Percentiles rank a stretch among this genome's conserved stretches.
Conservation (phyloP, 37 sponge, comb jelly and placozoan species). For the Agelas oroides region DNA sequence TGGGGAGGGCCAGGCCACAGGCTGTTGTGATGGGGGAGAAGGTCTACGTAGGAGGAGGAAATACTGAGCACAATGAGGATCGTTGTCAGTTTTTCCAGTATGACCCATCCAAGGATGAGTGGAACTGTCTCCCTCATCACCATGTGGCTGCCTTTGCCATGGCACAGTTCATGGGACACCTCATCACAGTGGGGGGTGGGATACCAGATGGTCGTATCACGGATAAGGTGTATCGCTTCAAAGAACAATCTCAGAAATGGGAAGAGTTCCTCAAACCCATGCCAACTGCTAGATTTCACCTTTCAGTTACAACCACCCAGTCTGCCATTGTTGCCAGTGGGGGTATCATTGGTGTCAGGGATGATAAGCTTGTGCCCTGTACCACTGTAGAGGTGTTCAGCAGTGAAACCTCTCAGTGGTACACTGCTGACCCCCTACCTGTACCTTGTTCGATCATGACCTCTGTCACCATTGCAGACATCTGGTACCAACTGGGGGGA, state of each 20-base stretch:
- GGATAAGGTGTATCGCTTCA: conserved; percentile 19
- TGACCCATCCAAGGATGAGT: conserved; percentile 9
- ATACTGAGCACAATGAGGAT: neutral
- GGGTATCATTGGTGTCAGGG: conserved; percentile 24
- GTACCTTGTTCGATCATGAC: conserved; percentile 37
- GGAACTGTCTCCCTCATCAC: conserved; percentile 25
- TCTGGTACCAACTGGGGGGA: conserved; percentile 57
- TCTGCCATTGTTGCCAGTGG: conserved; percentile 43
- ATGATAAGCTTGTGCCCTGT: conserved; percentile 34
- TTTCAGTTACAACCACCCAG: conserved; percentile 24
- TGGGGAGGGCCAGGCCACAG: neutral
- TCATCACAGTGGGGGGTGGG: conserved; percentile 46
- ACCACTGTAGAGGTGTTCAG: conserved; percentile 44
- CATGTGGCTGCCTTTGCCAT: conserved; percentile 50
- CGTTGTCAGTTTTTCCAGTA: conserved; percentile 45
- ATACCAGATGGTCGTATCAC: neutral
- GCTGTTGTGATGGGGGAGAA: neutral
- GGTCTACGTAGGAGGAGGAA: conserved; percentile 37
- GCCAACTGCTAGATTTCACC: conserved; percentile 38
- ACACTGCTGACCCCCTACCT: conserved; percentile 53
- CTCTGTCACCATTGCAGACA: conserved; percentile 25
- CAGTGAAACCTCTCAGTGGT: conserved; percentile 41
- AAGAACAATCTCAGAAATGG: neutral
- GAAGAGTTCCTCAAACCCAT: conserved; percentile 34
- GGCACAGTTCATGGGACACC: conserved; percentile 17